Conservation (phyloP, 2,113 vertebrate genomes). For the Zosterops hypoxanthus region DNA sequence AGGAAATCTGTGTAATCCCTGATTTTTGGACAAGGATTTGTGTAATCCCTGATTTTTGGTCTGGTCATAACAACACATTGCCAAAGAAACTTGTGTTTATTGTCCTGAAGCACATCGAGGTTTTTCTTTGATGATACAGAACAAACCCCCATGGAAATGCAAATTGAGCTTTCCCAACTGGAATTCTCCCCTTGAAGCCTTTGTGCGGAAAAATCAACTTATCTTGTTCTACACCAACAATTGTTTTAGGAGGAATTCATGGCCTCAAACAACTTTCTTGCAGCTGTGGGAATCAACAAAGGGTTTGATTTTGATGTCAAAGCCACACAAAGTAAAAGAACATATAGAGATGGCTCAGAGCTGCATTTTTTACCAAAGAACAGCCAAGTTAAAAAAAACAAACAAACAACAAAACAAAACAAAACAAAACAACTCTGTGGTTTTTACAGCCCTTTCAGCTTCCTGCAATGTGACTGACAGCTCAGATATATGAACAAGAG, state of each 20-base stretch:
- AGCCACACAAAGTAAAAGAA: not conserved
- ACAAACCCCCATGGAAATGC: not conserved
- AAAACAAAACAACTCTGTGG: not conserved
- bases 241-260: not conserved
- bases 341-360: not conserved
- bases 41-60: not conserved
- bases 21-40: not conserved
- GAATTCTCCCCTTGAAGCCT: not conserved
- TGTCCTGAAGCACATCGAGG: accelerated
- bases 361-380: not conserved
- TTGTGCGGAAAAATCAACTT: not conserved
- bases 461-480: slow-evolving; percentile 17
- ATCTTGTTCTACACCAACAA: not conserved
- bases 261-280: not conserved
- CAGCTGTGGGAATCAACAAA: not conserved
- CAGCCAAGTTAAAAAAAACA: not conserved
- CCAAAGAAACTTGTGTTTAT: not conserved
- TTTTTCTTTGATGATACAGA: not conserved
- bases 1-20: too few species aligned
- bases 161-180: accelerated
- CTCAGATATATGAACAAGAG: not conserved
- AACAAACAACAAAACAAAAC: not conserved
- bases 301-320: not conserved
- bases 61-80: not conserved
- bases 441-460: not conserved